Evolutionary conservation across 2,888 invertebrate genomes (phyloP).

Genomic region (Adela reaumurella): DNA sequence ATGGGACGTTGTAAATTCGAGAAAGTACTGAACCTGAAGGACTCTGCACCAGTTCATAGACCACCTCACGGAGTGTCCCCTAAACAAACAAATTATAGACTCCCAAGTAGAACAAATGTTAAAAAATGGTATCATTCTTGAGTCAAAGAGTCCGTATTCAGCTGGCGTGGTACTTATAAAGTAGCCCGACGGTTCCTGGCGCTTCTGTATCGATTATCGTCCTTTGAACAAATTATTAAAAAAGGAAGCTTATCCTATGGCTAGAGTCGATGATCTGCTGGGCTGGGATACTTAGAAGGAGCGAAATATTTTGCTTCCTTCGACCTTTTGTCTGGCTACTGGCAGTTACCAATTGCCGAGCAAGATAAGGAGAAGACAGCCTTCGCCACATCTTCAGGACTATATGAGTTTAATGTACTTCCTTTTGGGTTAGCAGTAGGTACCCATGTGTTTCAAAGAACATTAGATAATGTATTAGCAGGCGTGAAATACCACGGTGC

Average conservation of each 20-base stretch:
- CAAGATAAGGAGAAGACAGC: conserved; percentile 11
- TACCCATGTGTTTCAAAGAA: too few species aligned
- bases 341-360: conserved; percentile 13
- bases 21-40: neutral
- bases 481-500: neutral
- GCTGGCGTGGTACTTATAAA: conserved; percentile 1
- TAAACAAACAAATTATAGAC: neutral
- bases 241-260: conserved; percentile 16
- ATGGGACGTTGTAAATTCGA: too few species aligned
- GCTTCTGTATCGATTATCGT: conserved; percentile 11
- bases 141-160: neutral
- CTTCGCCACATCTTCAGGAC: conserved; percentile 11
- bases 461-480: neutral
- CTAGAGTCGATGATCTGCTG: conserved; percentile 20
- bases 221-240: conserved; percentile 11
- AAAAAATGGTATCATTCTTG: conserved; percentile 1
- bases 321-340: conserved; percentile 19
- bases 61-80: neutral
- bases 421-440: too few species aligned
- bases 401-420: conserved; percentile 13
- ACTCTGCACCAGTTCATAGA: neutral
- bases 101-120: neutral
- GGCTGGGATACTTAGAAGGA: neutral
- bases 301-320: conserved; percentile 17
- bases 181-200: conserved; percentile 7